Base-by-base conservation (phyloP, 2,113 vertebrate genomes). In the Lagenorhynchus albirostris region DNA sequence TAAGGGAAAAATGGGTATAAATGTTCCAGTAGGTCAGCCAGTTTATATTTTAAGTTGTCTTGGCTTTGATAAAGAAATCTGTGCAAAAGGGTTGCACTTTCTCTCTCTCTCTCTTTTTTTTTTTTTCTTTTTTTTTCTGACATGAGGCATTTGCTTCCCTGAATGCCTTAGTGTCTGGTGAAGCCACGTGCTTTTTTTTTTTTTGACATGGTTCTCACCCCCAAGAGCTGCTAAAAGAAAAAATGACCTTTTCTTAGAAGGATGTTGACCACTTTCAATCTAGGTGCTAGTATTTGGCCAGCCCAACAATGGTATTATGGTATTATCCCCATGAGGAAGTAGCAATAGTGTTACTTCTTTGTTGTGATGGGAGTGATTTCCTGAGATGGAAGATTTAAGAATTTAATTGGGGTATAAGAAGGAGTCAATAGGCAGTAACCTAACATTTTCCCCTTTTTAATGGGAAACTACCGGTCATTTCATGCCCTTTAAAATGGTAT, bases 131-230 rank as follows among this genome's bases (percentile, higher is more conserved):
- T 17, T 11, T 1, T 31, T 3, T 1, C 36, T 50, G 50, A 79
- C 44, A 18, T 2, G n/a, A 0, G 0, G 29, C 67, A 31, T 71
- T 96, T 89, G 41, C 65, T 96, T 84, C 58, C 15, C 82, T 31
- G 29, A 87, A 26, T 95, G 62, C 68, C 91, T 98, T 94, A 91
- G 94, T 62, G 76, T 87, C 95, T 98, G 92, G 93, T 87, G 65
- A 86, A 63, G 58, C 85, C 95, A 63, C 86, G 89, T 97, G 95
- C 10, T 92, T 95, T 95, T 53, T 80, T 92, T 95, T 95, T 53
- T 80, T 47, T 94, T 97, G 97, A 89, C 89, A 92, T 21, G 1
- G 0, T 38, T 1, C 0, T 96, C 36, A 68, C 2, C 0, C 36
- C 94, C 47, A 12, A 93, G n/a, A 50, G 87, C 25, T 25, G 12